Conservation (phyloP, 2,797 vertebrate genomes). For the Sandelia bainsii region DNA sequence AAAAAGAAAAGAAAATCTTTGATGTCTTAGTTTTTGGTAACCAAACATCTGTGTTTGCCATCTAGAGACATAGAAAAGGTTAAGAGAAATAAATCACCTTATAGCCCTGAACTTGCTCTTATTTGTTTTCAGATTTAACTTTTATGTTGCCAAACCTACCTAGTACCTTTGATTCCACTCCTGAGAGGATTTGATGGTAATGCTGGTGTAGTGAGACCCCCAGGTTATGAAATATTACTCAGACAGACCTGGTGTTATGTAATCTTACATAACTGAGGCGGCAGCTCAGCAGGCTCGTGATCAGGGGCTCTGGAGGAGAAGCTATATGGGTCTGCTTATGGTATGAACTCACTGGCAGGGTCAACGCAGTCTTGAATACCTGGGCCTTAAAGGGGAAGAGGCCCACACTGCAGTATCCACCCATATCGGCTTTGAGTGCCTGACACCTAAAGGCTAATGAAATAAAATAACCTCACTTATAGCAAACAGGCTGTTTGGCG, state of each 20-base stretch:
- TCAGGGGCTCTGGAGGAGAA: constrained; percentile 76
- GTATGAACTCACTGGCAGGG: constrained; percentile 81
- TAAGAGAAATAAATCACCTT: constrained; percentile 3
- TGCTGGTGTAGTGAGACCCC: constrained; percentile 69
- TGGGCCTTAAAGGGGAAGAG: constrained; percentile 78
- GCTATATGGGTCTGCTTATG: constrained; percentile 82
- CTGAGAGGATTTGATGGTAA: constrained; percentile 57
- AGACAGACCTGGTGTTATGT: constrained; percentile 84
- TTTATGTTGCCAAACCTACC: constrained; percentile 31
- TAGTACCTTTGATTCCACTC: constrained; percentile 43
- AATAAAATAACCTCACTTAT: constrained; percentile 25
- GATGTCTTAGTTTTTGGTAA: constrained; percentile 54
- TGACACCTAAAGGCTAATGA: constrained; percentile 45
- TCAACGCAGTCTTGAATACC: constrained; percentile 74
- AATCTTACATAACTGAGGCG: constrained; percentile 85
- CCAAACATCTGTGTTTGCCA: constrained; percentile 46
- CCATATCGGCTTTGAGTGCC: constrained; percentile 46
- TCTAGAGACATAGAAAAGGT: constrained; percentile 36
- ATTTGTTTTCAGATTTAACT: constrained; percentile 61
- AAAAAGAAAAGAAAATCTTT: constrained; percentile 54
- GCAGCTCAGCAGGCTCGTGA: constrained; percentile 83
- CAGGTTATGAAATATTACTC: constrained; percentile 85
- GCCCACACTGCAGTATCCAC: constrained; percentile 55
- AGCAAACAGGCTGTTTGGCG: constrained; percentile 25
- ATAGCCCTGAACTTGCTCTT: constrained; percentile 9